Evolutionary conservation across 1,140 invertebrate genomes (phyloP).

Genomic region (Lordiphosa mommai): DNA sequence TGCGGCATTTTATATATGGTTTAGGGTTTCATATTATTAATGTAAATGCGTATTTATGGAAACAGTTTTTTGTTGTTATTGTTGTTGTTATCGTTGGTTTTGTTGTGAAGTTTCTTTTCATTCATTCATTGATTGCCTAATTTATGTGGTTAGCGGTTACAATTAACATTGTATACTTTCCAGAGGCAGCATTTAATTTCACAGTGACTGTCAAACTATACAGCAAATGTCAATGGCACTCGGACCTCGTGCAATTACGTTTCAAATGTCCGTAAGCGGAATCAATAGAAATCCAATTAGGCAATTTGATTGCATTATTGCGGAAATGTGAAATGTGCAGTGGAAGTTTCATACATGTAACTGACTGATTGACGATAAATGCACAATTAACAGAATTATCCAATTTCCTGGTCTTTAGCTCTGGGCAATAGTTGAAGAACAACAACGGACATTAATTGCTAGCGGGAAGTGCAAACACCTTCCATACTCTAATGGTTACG

Average conservation of each 20-base stretch:
- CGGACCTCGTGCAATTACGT: conserved; percentile 5
- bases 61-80: conserved; percentile 30
- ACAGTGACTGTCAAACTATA: conserved; percentile 5
- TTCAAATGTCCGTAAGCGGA: conserved; percentile 10
- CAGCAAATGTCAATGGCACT: background rate
- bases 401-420: conserved; percentile 17
- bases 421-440: conserved; percentile 7
- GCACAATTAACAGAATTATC: conserved; percentile 69
- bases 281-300: conserved; percentile 65
- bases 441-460: conserved; percentile 16
- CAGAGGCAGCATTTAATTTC: conserved; percentile 3
- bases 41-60: conserved; percentile 32
- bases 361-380: conserved; percentile 61
- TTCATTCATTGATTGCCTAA: conserved; percentile 31
- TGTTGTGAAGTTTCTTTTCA: conserved; percentile 9
- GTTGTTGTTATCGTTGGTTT: conserved; percentile 2
- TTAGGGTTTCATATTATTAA: conserved; percentile 33
- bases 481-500: too few relatives aligned
- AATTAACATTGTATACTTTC: conserved; percentile 9
- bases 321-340: conserved; percentile 46
- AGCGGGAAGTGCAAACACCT: background rate
- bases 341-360: conserved; percentile 27
- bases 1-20: conserved; percentile 29
- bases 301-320: conserved; percentile 34
- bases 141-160: background rate